These are phyloP conservation scores for Agrotis clavis DNA, from an alignment of 2,888 invertebrate genomes.

Conservation along the genomic window DNA sequence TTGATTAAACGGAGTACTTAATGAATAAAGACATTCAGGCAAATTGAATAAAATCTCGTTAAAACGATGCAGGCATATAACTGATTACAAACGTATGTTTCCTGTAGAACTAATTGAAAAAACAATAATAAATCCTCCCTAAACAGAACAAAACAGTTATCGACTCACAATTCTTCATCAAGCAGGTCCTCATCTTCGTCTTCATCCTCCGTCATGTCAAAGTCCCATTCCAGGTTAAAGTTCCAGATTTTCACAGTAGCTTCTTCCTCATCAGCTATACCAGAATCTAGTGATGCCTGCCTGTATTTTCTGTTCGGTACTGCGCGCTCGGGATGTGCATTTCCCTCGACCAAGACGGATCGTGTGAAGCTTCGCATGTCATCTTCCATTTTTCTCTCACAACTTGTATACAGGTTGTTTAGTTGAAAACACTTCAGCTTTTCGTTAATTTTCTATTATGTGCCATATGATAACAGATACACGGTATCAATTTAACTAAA, in stretches of 20 bases:
- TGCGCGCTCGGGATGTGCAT: constrained; percentile 50
- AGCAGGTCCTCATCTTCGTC: constrained; percentile 71
- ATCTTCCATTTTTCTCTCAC: constrained; percentile 68
- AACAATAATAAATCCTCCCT: too few species aligned
- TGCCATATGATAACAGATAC: background rate
- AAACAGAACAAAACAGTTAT: background rate
- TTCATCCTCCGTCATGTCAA: constrained; percentile 76
- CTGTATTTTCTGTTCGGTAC: constrained; percentile 60
- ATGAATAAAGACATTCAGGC: too few species aligned
- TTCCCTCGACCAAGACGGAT: constrained; percentile 62
- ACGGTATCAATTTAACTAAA: background rate
- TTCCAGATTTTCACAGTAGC: constrained; percentile 47
- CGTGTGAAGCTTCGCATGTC: constrained; percentile 72
- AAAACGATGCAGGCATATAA: too few species aligned
- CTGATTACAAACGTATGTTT: too few species aligned
- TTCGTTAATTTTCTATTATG: constrained; percentile 14
- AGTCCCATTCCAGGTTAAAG: constrained; percentile 69
- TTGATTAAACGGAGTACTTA: too few species aligned
- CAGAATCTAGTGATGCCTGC: constrained; percentile 75
- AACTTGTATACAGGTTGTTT: constrained; percentile 70
- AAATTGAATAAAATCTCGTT: too few species aligned
- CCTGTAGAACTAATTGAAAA: too few species aligned
- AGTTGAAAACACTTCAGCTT: constrained; percentile 35
- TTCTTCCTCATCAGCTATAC: constrained; percentile 72
- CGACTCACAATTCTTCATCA: constrained; percentile 43